Evolutionary conservation across 37 sponge, comb jelly and placozoan species (phyloP), one percentile per base, ranked within the genome.

Genomic region (Petrosia ficiformis): DNA sequence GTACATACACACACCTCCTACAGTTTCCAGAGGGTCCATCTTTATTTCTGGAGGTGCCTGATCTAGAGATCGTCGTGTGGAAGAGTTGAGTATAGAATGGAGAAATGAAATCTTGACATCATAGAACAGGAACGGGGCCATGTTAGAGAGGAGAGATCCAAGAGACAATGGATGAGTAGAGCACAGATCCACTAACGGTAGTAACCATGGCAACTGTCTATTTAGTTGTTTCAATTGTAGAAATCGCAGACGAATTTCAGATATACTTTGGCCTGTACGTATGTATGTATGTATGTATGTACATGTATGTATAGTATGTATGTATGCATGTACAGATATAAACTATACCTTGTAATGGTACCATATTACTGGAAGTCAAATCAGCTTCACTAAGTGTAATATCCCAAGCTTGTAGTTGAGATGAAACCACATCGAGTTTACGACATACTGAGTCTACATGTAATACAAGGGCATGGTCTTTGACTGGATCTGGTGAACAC

Each of bases 21-120:
- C 84, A 32, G 75, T 75, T 54, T 92, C 87, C 36, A 96, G 80
- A 42, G 97, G 97, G 65, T 96, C 93, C 74, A 96, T 75, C 73
- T 89, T 89, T 65, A 96, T 84, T 73, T 96, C 97, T 11, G 93
- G 97, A 0, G 93, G 97, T 5, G 90, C 85, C 41, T 89, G 87
- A 65, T 92, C 97, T 21, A 74, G 44, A 2, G 88, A 66, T 0
- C 93, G 82, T 25, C 87, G 67, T 2, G 87, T 83, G n/a, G 93
- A 86, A 10, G 81, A 74, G 71, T 96, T 96, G 42, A 92, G 66
- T 16, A 96, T 85, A 2, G 77, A 57, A 80, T 96, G 87, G 11
- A 95, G 57, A 75, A 90, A 92, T 26, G 82, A 57, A 14, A 92
- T 79, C 77, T 95, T 95, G 26, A 82, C 70, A 64, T 95, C 86